phyloP scores from a whole-genome alignment of 2,113 vertebrate species.

The Eulacestoma nigropectus region DNA sequence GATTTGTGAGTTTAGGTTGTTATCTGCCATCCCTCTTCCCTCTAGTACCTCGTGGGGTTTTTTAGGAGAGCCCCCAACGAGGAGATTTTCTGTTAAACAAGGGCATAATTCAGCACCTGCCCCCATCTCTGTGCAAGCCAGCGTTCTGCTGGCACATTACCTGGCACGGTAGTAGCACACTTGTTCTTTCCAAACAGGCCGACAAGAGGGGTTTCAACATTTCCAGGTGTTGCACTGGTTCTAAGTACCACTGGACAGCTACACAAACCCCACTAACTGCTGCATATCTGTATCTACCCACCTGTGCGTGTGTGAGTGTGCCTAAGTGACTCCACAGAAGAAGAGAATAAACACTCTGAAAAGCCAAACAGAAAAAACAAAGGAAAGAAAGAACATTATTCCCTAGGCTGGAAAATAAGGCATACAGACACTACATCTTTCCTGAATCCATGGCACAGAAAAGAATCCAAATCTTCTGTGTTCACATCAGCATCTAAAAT shows the following conservation, averaged over 20 bases:
- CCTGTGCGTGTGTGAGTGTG: not conserved
- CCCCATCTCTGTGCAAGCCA: not conserved
- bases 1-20: not conserved
- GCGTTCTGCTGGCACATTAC: not conserved
- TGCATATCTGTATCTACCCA: not conserved
- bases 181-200: not conserved
- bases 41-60: rapidly evolving
- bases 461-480: not conserved
- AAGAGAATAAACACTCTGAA: not conserved
- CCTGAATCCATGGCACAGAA: not conserved
- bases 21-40: not conserved
- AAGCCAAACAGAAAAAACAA: not conserved
- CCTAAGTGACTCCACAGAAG: not conserved
- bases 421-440: not conserved
- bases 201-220: not conserved
- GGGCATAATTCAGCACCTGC: not conserved
- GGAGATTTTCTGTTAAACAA: not conserved
- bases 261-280: not conserved
- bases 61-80: not conserved
- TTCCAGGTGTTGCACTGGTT: not conserved
- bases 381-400: not conserved
- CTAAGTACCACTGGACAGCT: not conserved
- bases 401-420: not conserved
- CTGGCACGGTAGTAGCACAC: not conserved
- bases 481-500: not conserved